phyloP scores from a whole-genome alignment of 1,140 invertebrate genomes.

The Hyphantria cunea region DNA sequence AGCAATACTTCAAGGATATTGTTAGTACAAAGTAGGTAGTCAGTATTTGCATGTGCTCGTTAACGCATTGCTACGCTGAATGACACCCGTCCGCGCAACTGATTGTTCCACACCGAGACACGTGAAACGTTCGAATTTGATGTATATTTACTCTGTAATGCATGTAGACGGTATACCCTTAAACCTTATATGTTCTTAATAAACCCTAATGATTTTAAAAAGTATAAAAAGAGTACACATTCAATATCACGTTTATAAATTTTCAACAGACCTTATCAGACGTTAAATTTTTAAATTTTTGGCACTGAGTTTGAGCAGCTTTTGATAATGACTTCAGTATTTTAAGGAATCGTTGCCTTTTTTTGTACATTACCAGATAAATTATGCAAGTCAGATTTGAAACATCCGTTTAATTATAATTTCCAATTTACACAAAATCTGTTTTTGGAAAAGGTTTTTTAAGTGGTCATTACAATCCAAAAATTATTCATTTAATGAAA shows the following conservation, averaged over 20 bases:
- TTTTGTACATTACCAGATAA: not conserved
- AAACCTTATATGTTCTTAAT: slow-evolving; percentile 28
- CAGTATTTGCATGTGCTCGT: slow-evolving; percentile 76
- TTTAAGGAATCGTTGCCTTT: not conserved
- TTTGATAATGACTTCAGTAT: slow-evolving; percentile 8
- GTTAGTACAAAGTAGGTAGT: slow-evolving; percentile 51
- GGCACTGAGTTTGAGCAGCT: not conserved
- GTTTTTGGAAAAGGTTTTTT: too few species aligned
- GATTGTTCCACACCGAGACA: slow-evolving; percentile 47
- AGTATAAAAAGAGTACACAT: slow-evolving; percentile 10
- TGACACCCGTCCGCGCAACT: slow-evolving; percentile 57
- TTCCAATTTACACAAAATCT: too few species aligned
- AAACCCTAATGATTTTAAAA: slow-evolving; percentile 27
- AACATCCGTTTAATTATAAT: not conserved
- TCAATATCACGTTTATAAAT: not conserved
- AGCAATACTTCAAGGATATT: slow-evolving; percentile 48
- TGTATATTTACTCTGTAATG: slow-evolving; percentile 18
- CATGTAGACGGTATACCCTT: slow-evolving; percentile 24
- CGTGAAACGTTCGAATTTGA: slow-evolving; percentile 25
- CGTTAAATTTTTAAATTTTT: not conserved
- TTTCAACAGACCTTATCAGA: not conserved
- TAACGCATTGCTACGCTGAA: slow-evolving; percentile 66
- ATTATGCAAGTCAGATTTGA: not conserved
- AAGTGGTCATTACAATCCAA: too few species aligned
- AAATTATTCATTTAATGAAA: too few species aligned